A percentile compares a stretch with the other conserved stretches of the same genome.
phyloP scores from a whole-genome alignment of 2,797 vertebrate species.

The Cryptoprocta ferox region DNA sequence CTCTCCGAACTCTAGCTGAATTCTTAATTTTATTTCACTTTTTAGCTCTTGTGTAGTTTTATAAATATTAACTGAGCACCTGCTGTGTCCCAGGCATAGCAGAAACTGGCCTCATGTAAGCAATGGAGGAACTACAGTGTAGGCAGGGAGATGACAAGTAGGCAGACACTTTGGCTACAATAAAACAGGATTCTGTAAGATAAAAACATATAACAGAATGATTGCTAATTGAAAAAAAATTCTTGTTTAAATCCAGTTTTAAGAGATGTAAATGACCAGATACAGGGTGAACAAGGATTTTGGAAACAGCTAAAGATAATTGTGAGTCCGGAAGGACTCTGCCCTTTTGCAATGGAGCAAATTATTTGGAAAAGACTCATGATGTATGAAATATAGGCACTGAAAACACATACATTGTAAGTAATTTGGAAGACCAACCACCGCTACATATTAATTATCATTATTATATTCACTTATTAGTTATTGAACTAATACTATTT shows the following conservation, averaged over 20 bases:
- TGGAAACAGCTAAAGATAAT: background rate
- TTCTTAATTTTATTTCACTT: background rate
- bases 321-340: background rate
- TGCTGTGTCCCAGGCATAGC: background rate
- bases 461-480: background rate
- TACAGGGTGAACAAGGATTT: background rate
- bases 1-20: background rate
- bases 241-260: background rate
- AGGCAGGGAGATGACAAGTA: background rate
- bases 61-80: background rate
- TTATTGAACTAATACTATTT: slow-evolving; percentile 14
- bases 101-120: background rate
- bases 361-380: slow-evolving; percentile 7
- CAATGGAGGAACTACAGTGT: background rate
- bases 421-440: background rate
- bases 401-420: background rate
- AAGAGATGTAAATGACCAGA: background rate
- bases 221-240: background rate
- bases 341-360: background rate
- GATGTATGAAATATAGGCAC: background rate
- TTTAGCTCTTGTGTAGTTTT: slow-evolving; percentile 3
- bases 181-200: background rate
- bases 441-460: background rate
- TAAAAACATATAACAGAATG: background rate
- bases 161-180: background rate